Percentiles rank a stretch among this genome's conserved stretches.
Conservation (phyloP, 2,113 vertebrate genomes). For the Pogona vitticeps region DNA sequence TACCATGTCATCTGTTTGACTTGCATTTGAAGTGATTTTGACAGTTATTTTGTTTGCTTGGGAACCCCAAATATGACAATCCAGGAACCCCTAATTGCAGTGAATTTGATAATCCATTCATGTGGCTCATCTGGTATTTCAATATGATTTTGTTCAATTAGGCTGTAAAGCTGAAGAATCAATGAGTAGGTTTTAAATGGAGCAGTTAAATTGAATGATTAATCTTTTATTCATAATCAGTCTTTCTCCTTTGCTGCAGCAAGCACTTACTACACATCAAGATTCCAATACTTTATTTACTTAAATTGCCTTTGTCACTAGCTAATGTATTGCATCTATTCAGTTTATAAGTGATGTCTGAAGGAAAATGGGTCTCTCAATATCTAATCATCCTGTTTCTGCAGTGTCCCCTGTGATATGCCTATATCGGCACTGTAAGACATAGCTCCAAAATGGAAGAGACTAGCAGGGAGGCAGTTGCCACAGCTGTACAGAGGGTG, state of each 20-base stretch:
- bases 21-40: no score
- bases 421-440: conserved; percentile 25
- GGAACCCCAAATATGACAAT: no score
- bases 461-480: conserved; percentile 91
- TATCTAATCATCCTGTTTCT: neutral
- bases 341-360: neutral
- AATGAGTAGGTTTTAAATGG: no score
- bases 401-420: conserved; percentile 50
- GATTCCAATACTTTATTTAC: neutral
- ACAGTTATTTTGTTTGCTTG: no score
- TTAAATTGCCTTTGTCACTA: neutral
- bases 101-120: neutral
- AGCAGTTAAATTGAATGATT: neutral
- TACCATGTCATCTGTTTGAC: no score
- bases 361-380: conserved; percentile 12
- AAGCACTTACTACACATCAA: neutral
- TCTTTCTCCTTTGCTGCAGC: neutral
- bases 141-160: neutral
- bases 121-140: neutral
- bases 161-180: neutral
- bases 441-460: conserved; percentile 85
- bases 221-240: neutral
- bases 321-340: neutral
- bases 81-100: no score
- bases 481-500: conserved; percentile 94